Evolutionary conservation across 1,140 invertebrate species (phyloP), one percentile per base, ranked within the genome.

Genomic region (Leptinotarsa defecta): DNA sequence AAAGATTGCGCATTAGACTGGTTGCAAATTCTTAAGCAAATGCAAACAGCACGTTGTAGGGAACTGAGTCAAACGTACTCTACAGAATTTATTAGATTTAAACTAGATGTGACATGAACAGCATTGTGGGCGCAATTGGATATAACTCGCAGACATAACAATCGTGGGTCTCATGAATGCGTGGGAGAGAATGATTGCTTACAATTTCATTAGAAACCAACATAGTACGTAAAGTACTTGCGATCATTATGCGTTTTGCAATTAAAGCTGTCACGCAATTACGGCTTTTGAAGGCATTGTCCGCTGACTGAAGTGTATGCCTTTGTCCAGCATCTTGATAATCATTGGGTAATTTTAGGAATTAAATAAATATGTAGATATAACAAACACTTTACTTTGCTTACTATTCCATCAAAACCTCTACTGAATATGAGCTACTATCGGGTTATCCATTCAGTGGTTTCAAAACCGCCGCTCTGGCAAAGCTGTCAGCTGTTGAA

Each of bases 101-200:
- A 57, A 57, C 52, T 15, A 57, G 52, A 57, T 19, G 52, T 57
- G 52, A 57, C 52, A 57, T 57, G n/a, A 57, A 19, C 52, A 57
- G 2, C 17, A n/a, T 57, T 19, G 52, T 57, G 52, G 52, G 52
- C 52, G 52, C 52, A 57, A 57, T 15, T 57, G 13, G 52, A 57
- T 57, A 57, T 57, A 57, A 57, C 15, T 57, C 52, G 52, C 52
- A 57, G 52, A 57, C 52, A 57, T 57, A 57, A 57, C 52, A 57
- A 57, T 57, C 52, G 52, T n/a, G 52, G 52, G 52, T 57, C 52
- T 57, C 52, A 57, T 57, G 52, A 0, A 19, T 57, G 52, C 15
- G 52, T 17, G 52, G n/a, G n/a, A 17, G 1, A 15, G 52, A n/a
- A 57, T 57, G 52, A 57, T 57, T 57, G 52, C 52, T 57, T 57